Percentiles rank a stretch among this genome's conserved stretches.
Conservation (phyloP, 64 coral and sea anemone species). For the Catalaphyllia jardinei region DNA sequence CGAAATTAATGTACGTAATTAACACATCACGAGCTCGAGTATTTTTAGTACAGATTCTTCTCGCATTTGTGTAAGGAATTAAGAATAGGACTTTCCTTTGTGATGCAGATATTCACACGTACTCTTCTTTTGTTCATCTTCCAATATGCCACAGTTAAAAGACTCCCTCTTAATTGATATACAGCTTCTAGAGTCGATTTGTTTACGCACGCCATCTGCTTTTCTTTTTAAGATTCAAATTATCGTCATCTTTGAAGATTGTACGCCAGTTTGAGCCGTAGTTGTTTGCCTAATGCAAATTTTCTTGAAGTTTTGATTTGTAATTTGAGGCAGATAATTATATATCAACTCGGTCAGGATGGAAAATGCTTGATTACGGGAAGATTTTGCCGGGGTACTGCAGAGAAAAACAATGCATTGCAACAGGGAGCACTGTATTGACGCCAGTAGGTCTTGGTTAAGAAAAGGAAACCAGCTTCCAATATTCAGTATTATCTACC, state of each 20-base stretch:
- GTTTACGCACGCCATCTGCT: not conserved
- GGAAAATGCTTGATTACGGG: not conserved
- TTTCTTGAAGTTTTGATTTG: conserved; percentile 19
- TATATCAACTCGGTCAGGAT: not conserved
- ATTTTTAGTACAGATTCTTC: conserved; percentile 37
- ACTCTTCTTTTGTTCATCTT: not conserved
- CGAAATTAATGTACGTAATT: conserved; percentile 34
- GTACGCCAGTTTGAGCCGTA: not conserved
- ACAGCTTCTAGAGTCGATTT: not conserved
- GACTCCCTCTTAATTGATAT: not conserved
- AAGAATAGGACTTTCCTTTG: not conserved
- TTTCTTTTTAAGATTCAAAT: conserved; percentile 2
- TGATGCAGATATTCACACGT: conserved; percentile 2
- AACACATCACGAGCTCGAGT: not conserved
- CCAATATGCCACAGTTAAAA: not conserved
- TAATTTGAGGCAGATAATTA: not conserved
- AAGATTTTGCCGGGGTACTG: not conserved
- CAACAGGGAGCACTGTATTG: not conserved
- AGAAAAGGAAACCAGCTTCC: not conserved
- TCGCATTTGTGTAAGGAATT: not conserved
- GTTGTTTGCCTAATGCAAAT: conserved; percentile 12
- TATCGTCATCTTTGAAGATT: not conserved
- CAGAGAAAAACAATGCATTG: not conserved
- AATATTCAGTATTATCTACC: not conserved
- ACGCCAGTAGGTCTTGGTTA: not conserved